phyloP scores from a whole-genome alignment of 2,797 vertebrate species.

The Cirrhinus molitorella region DNA sequence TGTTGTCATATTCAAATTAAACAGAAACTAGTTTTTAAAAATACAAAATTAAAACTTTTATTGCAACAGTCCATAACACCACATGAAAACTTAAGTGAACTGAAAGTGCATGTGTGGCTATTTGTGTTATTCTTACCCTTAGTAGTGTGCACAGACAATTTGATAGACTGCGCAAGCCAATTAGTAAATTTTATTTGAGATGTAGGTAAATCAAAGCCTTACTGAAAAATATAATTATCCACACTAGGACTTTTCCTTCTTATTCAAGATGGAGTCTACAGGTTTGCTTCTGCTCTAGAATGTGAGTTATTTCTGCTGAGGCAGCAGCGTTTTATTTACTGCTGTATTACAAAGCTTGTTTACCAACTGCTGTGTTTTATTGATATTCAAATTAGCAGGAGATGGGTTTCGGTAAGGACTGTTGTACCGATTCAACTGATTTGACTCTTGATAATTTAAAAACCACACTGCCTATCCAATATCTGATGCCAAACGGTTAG shows the following conservation, averaged over 20 bases:
- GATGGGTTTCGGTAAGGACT: constrained; percentile 34
- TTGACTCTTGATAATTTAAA: constrained; percentile 56
- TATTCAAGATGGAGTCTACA: constrained; percentile 24
- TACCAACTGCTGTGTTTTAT: constrained; percentile 66
- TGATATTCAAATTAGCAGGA: constrained; percentile 62
- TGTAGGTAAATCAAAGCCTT: background rate
- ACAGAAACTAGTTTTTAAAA: background rate
- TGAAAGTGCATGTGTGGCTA: background rate
- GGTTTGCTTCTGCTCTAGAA: constrained; percentile 56
- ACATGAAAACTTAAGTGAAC: background rate
- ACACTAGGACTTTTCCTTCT: background rate
- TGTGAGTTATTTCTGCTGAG: constrained; percentile 70
- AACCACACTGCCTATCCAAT: background rate
- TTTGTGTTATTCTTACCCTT: background rate
- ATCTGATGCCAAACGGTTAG: background rate
- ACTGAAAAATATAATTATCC: background rate
- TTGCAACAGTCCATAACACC: background rate
- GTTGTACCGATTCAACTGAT: constrained; percentile 53
- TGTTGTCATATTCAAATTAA: background rate
- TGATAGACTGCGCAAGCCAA: background rate
- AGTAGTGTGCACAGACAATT: background rate
- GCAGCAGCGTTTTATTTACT: constrained; percentile 69
- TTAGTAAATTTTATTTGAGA: background rate
- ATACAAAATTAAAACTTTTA: background rate
- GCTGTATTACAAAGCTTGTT: constrained; percentile 65